These are phyloP conservation scores for Propithecus perrieri DNA, from an alignment of 2,797 vertebrate species.

Conservation along the genomic window DNA sequence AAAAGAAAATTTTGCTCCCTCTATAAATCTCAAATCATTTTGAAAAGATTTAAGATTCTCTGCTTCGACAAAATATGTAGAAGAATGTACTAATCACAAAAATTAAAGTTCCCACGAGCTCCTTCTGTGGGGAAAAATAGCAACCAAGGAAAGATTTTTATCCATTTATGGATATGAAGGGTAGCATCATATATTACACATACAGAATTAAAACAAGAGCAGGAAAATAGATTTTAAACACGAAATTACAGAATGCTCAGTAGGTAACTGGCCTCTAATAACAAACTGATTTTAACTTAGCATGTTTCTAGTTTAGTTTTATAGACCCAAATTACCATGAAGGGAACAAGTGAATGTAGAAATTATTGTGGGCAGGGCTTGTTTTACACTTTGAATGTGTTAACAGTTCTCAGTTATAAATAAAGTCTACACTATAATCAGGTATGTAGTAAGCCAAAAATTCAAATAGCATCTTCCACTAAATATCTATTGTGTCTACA, in stretches of 20 bases:
- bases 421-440: not conserved
- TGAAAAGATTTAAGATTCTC: constrained; percentile 34
- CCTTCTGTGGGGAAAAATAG: not conserved
- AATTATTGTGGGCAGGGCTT: not conserved
- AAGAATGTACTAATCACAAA: constrained; percentile 50
- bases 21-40: constrained; percentile 34
- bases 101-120: not conserved
- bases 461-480: not conserved
- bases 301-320: constrained; percentile 16
- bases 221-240: constrained; percentile 36
- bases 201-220: constrained; percentile 38
- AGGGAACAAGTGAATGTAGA: not conserved
- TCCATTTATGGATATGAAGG: constrained; percentile 46
- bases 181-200: not conserved
- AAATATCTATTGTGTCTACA: not conserved
- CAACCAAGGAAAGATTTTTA: not conserved
- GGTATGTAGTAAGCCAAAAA: not conserved
- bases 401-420: not conserved
- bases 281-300: constrained; percentile 44
- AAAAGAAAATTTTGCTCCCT: not conserved
- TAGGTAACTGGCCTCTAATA: constrained; percentile 5
- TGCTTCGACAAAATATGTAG: constrained; percentile 34
- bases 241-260: not conserved
- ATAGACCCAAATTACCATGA: not conserved
- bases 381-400: not conserved